Conservation (phyloP, 2,797 vertebrate genomes). For the Mormyrops attenuatus region DNA sequence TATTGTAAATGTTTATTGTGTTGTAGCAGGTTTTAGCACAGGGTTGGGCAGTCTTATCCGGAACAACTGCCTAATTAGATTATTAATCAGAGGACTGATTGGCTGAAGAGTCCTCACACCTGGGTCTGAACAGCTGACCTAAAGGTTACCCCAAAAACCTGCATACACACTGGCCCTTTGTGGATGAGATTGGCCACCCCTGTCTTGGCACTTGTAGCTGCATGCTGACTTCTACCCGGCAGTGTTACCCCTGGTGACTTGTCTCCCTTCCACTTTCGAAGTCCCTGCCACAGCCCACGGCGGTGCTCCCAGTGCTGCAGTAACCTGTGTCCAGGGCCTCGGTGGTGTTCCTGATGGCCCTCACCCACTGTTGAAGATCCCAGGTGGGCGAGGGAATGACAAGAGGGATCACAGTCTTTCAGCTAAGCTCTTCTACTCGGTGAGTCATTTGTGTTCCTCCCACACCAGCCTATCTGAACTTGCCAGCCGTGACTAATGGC, state of each 20-base stretch:
- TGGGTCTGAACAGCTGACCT: background rate
- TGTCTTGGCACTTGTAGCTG: background rate
- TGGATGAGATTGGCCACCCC: background rate
- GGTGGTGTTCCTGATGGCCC: conserved; percentile 99
- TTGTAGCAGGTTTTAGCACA: background rate
- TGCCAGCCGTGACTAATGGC: background rate
- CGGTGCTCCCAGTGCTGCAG: conserved; percentile 82
- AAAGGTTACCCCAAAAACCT: background rate
- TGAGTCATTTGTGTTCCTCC: conserved; percentile 57
- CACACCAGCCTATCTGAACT: background rate
- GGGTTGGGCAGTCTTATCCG: background rate
- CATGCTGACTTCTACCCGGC: background rate
- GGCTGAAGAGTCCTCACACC: background rate
- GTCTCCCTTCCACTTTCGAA: background rate
- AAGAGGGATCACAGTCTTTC: conserved; percentile 99
- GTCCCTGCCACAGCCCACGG: conserved; percentile 67
- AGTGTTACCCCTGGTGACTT: background rate
- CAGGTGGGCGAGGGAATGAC: conserved; percentile 99
- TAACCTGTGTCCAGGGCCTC: conserved; percentile 99
- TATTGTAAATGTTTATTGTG: background rate
- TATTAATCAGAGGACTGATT: background rate
- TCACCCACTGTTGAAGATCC: conserved; percentile 99
- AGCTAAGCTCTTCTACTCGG: conserved; percentile 92
- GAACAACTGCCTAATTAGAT: background rate
- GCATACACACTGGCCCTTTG: background rate